Base-by-base conservation (phyloP, 2,113 vertebrate genomes). In the Oryzias celebensis region DNA sequence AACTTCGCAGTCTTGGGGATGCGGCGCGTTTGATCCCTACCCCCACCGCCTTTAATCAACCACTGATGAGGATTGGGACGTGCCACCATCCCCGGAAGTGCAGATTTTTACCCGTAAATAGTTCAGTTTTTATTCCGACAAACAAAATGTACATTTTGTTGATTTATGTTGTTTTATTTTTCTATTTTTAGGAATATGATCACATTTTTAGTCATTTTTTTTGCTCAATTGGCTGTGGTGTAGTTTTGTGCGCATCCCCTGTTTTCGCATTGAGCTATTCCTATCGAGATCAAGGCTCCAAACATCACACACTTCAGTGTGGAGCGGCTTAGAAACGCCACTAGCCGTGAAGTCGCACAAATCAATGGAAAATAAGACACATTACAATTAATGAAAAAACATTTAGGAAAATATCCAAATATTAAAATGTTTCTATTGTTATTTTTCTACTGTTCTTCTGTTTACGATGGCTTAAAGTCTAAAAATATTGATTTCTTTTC, bases 11-110 rank as follows among this genome's bases (percentile, higher is more conserved):
- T 51, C 57, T 57, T 20, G 47, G 47, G 67, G 87, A 85, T 76
- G 88, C 81, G 61, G 71, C 73, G 71, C 71, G 54, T 80, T 71
- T 87, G 83, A 85, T 87, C 86, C 83, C 85, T 74, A 64, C 87
- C 85, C 83, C 84, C 85, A 80, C 78, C 65, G 61, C 64, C 71
- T 79, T 81, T 85, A 87, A 88, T 87, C 85, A 85, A 83, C 70
- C 36, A 41, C 77, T 85, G 85, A 85, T 86, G 82, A 80, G 84
- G 85, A 85, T 87, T 86, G 76, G 79, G 78, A 85, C 42, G 85
- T 80, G 81, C 76, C 82, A 74, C 4, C 65, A 31, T 72, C 52
- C 83, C 88, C 90, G 89, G 88, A 92, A 92, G 90, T 89, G 55
- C 52, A 68, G 7, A 3, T 17, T 55, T 83, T 77, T 7, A 44